Conservation (phyloP, 1,140 invertebrate species). For the Drosophila arizonae region DNA sequence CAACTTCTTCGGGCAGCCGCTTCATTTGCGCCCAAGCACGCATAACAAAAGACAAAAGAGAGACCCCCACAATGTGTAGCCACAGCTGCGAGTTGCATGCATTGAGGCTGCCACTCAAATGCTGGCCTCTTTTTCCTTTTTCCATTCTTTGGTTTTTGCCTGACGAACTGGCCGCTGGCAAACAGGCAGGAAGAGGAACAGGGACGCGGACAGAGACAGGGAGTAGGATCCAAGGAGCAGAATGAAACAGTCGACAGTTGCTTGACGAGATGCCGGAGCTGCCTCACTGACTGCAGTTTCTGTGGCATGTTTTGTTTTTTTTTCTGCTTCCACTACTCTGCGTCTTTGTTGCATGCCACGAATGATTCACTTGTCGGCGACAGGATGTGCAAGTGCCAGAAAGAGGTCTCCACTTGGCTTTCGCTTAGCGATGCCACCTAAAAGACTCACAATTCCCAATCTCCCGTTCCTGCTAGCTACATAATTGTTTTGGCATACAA, state of each 20-base stretch:
- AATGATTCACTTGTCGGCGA: slow-evolving; percentile 74
- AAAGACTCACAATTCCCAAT: slow-evolving; percentile 32
- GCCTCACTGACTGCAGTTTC: slow-evolving; percentile 63
- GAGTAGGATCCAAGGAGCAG: slow-evolving; percentile 12
- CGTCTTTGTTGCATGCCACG: slow-evolving; percentile 53
- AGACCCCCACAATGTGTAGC: slow-evolving; percentile 41
- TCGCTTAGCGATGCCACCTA: slow-evolving; percentile 56
- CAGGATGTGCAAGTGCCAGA: slow-evolving; percentile 76
- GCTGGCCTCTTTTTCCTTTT: slow-evolving; percentile 64
- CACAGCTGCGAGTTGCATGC: slow-evolving; percentile 52
- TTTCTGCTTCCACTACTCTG: slow-evolving; percentile 17
- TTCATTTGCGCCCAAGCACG: slow-evolving; percentile 78
- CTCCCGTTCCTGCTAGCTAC: slow-evolving; percentile 10
- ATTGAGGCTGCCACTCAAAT: slow-evolving; percentile 54
- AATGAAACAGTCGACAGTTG: slow-evolving; percentile 68
- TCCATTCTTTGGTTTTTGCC: slow-evolving; percentile 30
- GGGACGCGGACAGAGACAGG: background rate
- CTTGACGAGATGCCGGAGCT: slow-evolving; percentile 68
- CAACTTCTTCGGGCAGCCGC: slow-evolving; percentile 50
- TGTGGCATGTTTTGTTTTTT: slow-evolving; percentile 36
- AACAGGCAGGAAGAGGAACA: background rate
- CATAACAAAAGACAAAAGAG: slow-evolving; percentile 69
- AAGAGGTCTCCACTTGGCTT: slow-evolving; percentile 59
- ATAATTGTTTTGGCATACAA: slow-evolving; percentile 50
- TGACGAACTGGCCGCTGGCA: slow-evolving; percentile 51